A percentile compares a stretch with the other conserved stretches of the same genome.
Evolutionary conservation across 1,140 invertebrate genomes (phyloP).

Genomic region (Drosophila sp.): DNA sequence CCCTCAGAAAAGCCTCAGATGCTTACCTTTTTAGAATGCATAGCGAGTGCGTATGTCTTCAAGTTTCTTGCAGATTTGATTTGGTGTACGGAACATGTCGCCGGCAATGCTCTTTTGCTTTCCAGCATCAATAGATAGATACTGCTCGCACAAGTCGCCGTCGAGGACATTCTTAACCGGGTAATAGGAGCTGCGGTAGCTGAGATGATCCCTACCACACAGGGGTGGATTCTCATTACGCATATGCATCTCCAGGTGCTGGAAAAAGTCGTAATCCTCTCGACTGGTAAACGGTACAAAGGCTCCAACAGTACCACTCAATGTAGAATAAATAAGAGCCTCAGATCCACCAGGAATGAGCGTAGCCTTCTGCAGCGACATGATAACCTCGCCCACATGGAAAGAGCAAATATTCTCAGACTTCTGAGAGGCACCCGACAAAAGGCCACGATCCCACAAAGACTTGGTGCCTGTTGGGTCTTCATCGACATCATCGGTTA

Average conservation of each 20-base stretch:
- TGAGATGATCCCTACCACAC: constrained; percentile 98
- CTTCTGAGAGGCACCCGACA: constrained; percentile 99
- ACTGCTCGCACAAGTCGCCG: constrained; percentile 99
- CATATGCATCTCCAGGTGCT: constrained; percentile 99
- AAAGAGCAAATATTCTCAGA: constrained; percentile 96
- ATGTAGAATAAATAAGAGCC: constrained; percentile 97
- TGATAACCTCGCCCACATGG: constrained; percentile 97
- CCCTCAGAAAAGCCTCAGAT: background rate
- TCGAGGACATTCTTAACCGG: constrained; percentile 99
- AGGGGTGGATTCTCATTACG: constrained; percentile 97
- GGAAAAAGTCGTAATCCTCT: constrained; percentile 99
- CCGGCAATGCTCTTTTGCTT: constrained; percentile 98
- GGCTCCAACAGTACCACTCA: constrained; percentile 98
- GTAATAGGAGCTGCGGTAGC: constrained; percentile 98
- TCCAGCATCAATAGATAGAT: constrained; percentile 95
- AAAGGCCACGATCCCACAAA: constrained; percentile 97
- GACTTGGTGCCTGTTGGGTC: constrained; percentile 99
- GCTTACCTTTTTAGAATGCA: constrained; percentile 91
- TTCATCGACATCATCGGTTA: constrained; percentile 99
- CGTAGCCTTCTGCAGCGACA: constrained; percentile 96
- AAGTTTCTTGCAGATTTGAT: constrained; percentile 98
- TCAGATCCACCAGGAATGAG: constrained; percentile 98
- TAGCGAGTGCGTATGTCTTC: constrained; percentile 97
- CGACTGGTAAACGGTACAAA: constrained; percentile 98
- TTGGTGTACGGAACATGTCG: constrained; percentile 96